phyloP scores from a whole-genome alignment of 2,113 vertebrate genomes.

The Daboia siamensis region DNA sequence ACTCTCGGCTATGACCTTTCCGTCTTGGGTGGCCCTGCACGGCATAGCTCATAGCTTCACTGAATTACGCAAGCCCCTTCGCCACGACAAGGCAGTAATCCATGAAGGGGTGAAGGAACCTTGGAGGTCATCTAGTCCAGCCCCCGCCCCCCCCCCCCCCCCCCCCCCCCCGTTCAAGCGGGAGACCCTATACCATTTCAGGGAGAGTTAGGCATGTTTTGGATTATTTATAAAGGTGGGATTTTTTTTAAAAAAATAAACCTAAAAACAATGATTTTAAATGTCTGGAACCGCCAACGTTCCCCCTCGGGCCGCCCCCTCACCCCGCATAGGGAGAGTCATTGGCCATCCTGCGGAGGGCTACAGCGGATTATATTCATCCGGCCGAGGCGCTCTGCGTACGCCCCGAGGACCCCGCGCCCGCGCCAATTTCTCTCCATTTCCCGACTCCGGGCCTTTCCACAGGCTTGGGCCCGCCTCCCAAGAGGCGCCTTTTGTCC shows the following conservation, averaged over 20 bases:
- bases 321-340: neutral
- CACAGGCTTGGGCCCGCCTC: neutral
- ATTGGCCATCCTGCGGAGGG: neutral
- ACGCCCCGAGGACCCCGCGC: neutral
- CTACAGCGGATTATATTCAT: neutral
- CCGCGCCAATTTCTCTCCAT: neutral
- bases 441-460: neutral
- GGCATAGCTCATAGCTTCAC: too few relatives aligned
- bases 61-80: too few relatives aligned
- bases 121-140: too few relatives aligned
- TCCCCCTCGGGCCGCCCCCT: neutral
- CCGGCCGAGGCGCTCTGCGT: neutral
- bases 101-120: too few relatives aligned
- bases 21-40: too few relatives aligned
- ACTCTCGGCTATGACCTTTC: too few relatives aligned
- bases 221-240: neutral
- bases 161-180: too few relatives aligned
- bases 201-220: neutral
- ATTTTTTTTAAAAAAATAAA: rapidly evolving
- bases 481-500: neutral
- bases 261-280: neutral
- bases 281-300: neutral
- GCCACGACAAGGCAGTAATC: too few relatives aligned
- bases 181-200: too few relatives aligned
- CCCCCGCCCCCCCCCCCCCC: too few relatives aligned